Evolutionary conservation across 2,888 invertebrate genomes (phyloP), one percentile per base, ranked within the genome.

Genomic region (Hybos culiciformis): DNA sequence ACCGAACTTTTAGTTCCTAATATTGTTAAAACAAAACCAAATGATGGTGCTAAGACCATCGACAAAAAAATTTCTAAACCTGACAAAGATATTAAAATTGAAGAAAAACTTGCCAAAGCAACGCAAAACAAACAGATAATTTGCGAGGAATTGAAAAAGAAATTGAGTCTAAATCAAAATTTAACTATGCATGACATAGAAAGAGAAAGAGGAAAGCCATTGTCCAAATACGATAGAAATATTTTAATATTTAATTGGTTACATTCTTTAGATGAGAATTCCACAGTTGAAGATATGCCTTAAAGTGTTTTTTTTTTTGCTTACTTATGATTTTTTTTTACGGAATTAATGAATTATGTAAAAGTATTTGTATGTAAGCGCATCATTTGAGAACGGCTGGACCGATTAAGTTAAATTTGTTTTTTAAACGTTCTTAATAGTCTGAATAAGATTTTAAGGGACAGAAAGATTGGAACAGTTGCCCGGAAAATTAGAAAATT

Each of bases 241-340:
- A 86, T 91, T 80, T 88, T 90, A 83, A 91, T 91, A 45, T 91
- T 91, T 68, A 90, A 90, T 66, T 92, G 91, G 91, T 72, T 92
- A 2, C 87, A 90, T 61, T 85, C 85, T 2, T 71, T 91, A 17
- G 85, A 87, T 58, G 85, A 87, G 51, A 49, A 45, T 6, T 74
- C 76, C 1, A 73, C 74, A 24, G 70, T 68, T 49, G 74, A 73
- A 53, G 68, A 52, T 43, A 44, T 48, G 42, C 48, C 47, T 48
- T 50, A 48, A 48, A 32, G 21, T 11, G 14, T 5, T 23, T 23
- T 23, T 5, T 12, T n/a, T 5, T n/a, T n/a, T n/a, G 3, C 7
- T 12, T 26, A 29, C 12, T n/a, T n/a, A n/a, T n/a, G 12, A 26
- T 12, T 12, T 12, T 12, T 26, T 29, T 29, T 29, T 5, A n/a